These are phyloP conservation scores for Trissonchulus latispiculum DNA, from an alignment of 2,888 invertebrate genomes.

Conservation along the genomic window DNA sequence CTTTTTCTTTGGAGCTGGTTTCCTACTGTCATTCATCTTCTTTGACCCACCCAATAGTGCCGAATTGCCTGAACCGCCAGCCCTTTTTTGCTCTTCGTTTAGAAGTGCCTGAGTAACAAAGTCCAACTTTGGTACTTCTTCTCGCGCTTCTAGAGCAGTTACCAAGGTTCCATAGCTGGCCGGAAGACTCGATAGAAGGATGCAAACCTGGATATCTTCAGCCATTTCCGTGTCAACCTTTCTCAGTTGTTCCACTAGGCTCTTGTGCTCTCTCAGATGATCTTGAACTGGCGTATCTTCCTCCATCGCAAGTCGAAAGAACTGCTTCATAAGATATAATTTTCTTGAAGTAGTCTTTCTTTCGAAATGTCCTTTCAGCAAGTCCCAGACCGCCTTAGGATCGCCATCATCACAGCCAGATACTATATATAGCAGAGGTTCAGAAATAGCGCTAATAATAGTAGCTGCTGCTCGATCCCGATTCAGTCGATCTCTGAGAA, in stretches of 20 bases:
- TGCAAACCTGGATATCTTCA: neutral
- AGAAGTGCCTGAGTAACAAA: neutral
- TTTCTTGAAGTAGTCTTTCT: neutral
- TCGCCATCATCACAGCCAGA: neutral
- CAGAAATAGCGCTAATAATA: neutral
- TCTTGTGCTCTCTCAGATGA: neutral
- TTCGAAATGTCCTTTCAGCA: neutral
- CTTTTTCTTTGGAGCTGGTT: neutral
- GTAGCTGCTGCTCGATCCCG: neutral
- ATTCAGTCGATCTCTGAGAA: neutral
- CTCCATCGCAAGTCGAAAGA: neutral
- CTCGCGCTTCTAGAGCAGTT: neutral
- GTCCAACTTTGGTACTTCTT: neutral
- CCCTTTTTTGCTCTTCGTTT: neutral
- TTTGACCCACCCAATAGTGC: neutral
- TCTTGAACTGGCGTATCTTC: neutral
- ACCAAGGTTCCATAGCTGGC: neutral
- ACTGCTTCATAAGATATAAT: neutral
- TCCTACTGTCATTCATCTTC: neutral
- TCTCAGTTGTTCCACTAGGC: neutral
- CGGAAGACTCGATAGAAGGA: neutral
- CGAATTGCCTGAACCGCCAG: neutral
- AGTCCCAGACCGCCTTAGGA: neutral
- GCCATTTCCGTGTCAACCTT: neutral
- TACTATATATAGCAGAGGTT: neutral